Evolutionary conservation across 2,888 invertebrate genomes (phyloP), one percentile per base, ranked within the genome.

Genomic region (Nymphalis c-album): DNA sequence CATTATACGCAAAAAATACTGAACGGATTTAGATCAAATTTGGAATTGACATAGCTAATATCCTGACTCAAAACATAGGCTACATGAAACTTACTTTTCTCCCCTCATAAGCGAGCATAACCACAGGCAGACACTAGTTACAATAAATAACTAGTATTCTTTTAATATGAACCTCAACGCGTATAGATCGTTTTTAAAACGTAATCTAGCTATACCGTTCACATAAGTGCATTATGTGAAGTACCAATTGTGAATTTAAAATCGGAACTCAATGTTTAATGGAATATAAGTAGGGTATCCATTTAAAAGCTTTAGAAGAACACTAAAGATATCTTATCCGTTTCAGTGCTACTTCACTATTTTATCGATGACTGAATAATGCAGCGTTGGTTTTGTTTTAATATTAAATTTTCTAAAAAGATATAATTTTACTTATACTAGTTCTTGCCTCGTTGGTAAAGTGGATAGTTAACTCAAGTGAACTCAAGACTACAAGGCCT

Each of bases 301-400:
- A 48, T 31, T 57, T 51, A 20, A 57, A 63, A 47, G 35, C 57
- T 31, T 58, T 48, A 17, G 26, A 45, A 6, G n/a, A 40, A 16
- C 55, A n/a, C 45, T 10, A 63, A 16, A 18, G 46, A 31, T 60
- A 55, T 55, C 59, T 61, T 66, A 61, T 61, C 60, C 22, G 16
- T 40, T 31, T 13, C 40, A 48, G 20, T 55, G 35, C 18, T 35
- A 55, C 48, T 66, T 66, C 53, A 57, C 8, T 40, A 57, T 35
- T 18, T 57, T 40, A 57, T 40, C 57, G 13, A 57, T 57, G 35
- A 53, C 20, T 53, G 53, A 26, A 22, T 53, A 53, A 53, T 17
- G 16, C 5, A 20, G 18, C 2, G 18, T 50, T 20, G 50, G 17
- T 53, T 22, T 53, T 53, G 20, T 53, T 26, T 17, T 22, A 53